A percentile compares a stretch with the other conserved stretches of the same genome.
These are phyloP conservation scores for Dendrolimus houi DNA, from an alignment of 2,888 invertebrate genomes.

Conservation along the genomic window DNA sequence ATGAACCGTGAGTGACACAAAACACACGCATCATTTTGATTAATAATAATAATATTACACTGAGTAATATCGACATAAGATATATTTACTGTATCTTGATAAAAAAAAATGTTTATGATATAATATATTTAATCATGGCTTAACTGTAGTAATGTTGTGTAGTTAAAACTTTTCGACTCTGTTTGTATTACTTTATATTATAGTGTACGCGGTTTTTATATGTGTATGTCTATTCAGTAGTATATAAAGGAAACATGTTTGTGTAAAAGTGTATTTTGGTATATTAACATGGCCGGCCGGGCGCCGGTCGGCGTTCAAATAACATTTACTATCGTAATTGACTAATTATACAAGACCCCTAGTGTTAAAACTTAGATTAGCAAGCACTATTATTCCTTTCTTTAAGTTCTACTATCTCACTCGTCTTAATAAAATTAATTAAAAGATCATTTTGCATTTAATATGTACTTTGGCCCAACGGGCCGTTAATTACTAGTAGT, in stretches of 20 bases:
- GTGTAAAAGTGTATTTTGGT: constrained; percentile 73
- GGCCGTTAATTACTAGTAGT: constrained; percentile 51
- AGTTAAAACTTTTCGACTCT: constrained; percentile 68
- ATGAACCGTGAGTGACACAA: constrained; percentile 32
- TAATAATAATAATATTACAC: constrained; percentile 44
- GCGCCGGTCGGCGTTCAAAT: constrained; percentile 22
- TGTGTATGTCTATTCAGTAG: constrained; percentile 76
- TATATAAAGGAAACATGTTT: constrained; percentile 63
- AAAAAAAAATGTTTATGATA: constrained; percentile 34
- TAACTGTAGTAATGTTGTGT: constrained; percentile 73
- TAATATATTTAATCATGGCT: constrained; percentile 72
- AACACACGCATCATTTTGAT: constrained; percentile 41
- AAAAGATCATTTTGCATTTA: constrained; percentile 59
- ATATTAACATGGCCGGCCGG: constrained; percentile 36
- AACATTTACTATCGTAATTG: constrained; percentile 77
- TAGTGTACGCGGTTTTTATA: constrained; percentile 75
- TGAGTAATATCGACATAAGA: constrained; percentile 59
- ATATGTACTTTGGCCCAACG: constrained; percentile 40
- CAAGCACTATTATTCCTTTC: constrained; percentile 35
- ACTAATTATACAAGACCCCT: constrained; percentile 73
- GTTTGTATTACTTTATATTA: constrained; percentile 73
- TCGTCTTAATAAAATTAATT: constrained; percentile 40
- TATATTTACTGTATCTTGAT: constrained; percentile 63
- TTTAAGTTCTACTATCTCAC: constrained; percentile 56
- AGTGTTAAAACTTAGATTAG: constrained; percentile 67